phyloP scores from a whole-genome alignment of 2,797 vertebrate genomes.

The Prunella strophiata region DNA sequence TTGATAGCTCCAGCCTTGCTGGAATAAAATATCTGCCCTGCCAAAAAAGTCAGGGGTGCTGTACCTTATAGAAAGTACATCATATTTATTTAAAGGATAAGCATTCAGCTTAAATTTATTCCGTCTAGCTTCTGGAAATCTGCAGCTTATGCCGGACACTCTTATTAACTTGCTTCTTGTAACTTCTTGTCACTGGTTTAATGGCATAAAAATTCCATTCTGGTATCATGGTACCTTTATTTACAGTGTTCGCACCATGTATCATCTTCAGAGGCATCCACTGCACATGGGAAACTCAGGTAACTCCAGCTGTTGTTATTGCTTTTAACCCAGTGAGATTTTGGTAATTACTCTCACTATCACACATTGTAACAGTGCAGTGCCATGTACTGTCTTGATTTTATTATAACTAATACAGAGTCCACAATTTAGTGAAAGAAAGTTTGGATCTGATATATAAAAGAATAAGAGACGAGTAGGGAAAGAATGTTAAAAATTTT shows the following conservation, averaged over 20 bases:
- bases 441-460: not conserved
- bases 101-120: not conserved
- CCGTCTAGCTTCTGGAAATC: not conserved
- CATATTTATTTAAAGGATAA: not conserved
- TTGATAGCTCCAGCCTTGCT: not conserved
- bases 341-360: not conserved
- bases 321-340: conserved; percentile 10
- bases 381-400: not conserved
- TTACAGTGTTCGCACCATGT: not conserved
- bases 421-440: not conserved
- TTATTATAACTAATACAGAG: not conserved
- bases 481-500: not conserved
- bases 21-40: not conserved
- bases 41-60: not conserved
- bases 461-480: not conserved
- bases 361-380: not conserved
- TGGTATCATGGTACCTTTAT: not conserved
- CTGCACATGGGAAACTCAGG: not conserved
- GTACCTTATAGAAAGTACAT: not conserved
- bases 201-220: not conserved
- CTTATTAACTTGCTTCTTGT: not conserved
- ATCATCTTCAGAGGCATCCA: not conserved
- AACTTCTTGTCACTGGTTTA: not conserved
- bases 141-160: not conserved
- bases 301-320: conserved; percentile 11